phyloP scores from a whole-genome alignment of 2,113 vertebrate genomes.

The Agelaius tricolor region DNA sequence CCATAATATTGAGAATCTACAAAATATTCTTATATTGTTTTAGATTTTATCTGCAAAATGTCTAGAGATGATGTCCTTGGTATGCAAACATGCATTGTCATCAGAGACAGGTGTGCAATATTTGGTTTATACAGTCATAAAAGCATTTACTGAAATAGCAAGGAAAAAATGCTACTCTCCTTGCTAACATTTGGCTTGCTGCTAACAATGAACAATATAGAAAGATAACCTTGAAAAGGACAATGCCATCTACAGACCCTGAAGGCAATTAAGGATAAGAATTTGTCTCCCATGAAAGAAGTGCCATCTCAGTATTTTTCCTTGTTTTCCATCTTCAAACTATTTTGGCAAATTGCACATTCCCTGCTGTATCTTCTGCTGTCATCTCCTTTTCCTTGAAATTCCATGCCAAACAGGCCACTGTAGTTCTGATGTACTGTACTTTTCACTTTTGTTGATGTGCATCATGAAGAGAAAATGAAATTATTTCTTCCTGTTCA shows the following conservation, averaged over 20 bases:
- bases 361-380: neutral
- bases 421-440: neutral
- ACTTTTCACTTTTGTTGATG: neutral
- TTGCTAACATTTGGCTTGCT: neutral
- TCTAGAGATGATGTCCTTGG: neutral
- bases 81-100: neutral
- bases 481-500: neutral
- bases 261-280: neutral
- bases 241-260: neutral
- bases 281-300: neutral
- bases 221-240: neutral
- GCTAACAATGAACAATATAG: neutral
- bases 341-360: neutral
- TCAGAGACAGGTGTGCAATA: neutral
- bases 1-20: neutral
- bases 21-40: neutral
- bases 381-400: neutral
- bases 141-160: neutral
- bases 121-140: neutral
- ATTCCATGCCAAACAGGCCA: neutral
- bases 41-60: neutral
- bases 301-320: neutral
- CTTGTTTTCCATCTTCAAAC: neutral
- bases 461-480: neutral
- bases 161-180: neutral